Evolutionary conservation across 2,888 invertebrate genomes (phyloP).

Genomic region (Synanthedon vespiformis): DNA sequence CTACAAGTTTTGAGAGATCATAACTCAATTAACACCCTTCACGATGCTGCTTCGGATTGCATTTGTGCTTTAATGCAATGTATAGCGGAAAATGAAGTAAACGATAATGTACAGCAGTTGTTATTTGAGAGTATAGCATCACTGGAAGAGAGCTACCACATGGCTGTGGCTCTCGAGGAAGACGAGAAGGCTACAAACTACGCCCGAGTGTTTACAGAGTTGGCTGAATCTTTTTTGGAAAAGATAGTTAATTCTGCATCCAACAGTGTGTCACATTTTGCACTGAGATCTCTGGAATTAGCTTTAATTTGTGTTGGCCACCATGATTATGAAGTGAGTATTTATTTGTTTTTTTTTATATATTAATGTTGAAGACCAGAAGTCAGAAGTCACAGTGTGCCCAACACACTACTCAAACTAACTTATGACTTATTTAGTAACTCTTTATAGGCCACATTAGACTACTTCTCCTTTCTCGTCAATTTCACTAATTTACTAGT

Average conservation of each 20-base stretch:
- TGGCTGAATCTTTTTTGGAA: conserved; percentile 90
- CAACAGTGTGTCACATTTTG: conserved; percentile 76
- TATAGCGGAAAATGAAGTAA: conserved; percentile 81
- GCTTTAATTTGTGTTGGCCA: conserved; percentile 94
- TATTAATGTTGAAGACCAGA: not conserved
- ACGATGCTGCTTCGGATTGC: conserved; percentile 92
- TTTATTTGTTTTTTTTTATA: not conserved
- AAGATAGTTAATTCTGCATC: conserved; percentile 79
- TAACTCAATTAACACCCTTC: conserved; percentile 74
- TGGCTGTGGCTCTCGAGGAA: conserved; percentile 93
- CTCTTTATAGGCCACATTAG: too few relatives aligned
- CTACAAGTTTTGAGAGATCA: conserved; percentile 77
- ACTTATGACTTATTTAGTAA: too few relatives aligned
- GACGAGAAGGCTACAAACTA: conserved; percentile 94
- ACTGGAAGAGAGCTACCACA: conserved; percentile 87
- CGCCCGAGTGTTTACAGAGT: conserved; percentile 93
- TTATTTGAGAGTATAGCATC: conserved; percentile 85
- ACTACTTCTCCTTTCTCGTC: too few relatives aligned
- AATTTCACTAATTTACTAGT: too few relatives aligned
- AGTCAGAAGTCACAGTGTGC: too few relatives aligned
- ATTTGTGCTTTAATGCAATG: conserved; percentile 87
- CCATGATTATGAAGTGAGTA: conserved; percentile 90
- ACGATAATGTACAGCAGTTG: conserved; percentile 80
- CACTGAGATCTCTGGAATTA: conserved; percentile 87
- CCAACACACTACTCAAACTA: too few relatives aligned